These are phyloP conservation scores for Fragum sueziense DNA, from an alignment of 2,888 invertebrate species.

Conservation along the genomic window DNA sequence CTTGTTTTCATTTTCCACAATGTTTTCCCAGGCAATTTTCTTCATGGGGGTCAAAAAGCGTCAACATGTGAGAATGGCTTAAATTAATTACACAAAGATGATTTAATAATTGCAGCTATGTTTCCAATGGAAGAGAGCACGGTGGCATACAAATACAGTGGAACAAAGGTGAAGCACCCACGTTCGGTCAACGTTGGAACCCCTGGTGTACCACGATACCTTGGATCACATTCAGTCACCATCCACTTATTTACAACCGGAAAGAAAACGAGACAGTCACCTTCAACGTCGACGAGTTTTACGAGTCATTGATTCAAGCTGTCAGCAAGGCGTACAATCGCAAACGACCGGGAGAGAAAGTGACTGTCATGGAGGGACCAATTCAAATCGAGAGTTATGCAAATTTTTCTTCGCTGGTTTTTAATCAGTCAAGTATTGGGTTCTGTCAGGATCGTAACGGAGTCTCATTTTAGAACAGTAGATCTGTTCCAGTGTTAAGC, in stretches of 20 bases:
- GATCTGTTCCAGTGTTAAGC: not conserved
- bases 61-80: too few species aligned
- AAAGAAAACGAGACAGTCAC: constrained; percentile 80
- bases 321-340: constrained; percentile 69
- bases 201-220: constrained; percentile 92
- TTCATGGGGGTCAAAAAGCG: too few species aligned
- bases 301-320: constrained; percentile 76
- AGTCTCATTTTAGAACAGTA: constrained; percentile 85
- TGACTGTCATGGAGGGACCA: constrained; percentile 75
- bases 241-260: constrained; percentile 85
- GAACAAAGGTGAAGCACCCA: constrained; percentile 88
- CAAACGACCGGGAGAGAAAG: constrained; percentile 72
- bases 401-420: constrained; percentile 89
- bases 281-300: constrained; percentile 83
- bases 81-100: too few species aligned
- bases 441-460: constrained; percentile 94
- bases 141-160: constrained; percentile 90
- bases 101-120: constrained; percentile 32
- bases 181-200: constrained; percentile 88
- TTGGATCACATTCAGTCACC: constrained; percentile 90
- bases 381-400: constrained; percentile 92
- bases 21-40: too few species aligned
- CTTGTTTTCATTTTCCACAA: too few species aligned
- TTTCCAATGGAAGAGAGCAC: constrained; percentile 87
- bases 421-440: constrained; percentile 92